Evolutionary conservation across 2,113 vertebrate species (phyloP).

Genomic region (Calidris pygmaea): DNA sequence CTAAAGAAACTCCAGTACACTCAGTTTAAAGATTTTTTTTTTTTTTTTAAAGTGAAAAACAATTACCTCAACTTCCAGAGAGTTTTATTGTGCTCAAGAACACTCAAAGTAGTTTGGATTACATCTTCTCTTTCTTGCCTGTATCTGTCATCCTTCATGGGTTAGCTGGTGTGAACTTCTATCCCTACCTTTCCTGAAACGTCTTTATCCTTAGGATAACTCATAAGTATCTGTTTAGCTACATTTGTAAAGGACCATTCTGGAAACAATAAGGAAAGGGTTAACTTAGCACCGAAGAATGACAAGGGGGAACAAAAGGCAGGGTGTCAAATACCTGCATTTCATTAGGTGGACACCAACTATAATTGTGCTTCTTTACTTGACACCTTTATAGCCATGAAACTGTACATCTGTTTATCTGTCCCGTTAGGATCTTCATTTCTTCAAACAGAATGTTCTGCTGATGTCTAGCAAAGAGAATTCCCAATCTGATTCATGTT

Average conservation of each 20-base stretch:
- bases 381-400: slow-evolving; percentile 1
- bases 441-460: slow-evolving; percentile 20
- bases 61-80: not conserved
- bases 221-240: not conserved
- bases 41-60: not conserved
- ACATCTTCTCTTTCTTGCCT: not conserved
- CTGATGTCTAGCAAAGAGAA: not conserved
- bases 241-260: not conserved
- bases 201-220: not conserved
- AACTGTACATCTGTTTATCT: slow-evolving; percentile 14
- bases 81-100: not conserved
- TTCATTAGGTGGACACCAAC: not conserved
- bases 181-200: not conserved
- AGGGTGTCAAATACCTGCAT: not conserved
- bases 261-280: not conserved
- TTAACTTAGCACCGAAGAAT: slow-evolving; percentile 29
- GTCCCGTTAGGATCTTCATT: not conserved
- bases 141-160: not conserved
- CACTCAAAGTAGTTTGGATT: not conserved
- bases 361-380: slow-evolving; percentile 6
- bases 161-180: not conserved
- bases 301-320: not conserved
- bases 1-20: not conserved
- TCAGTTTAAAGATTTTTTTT: not conserved
- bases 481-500: not conserved